Conservation (phyloP, 23 tunicate species). For the Botrylloides violaceus region DNA sequence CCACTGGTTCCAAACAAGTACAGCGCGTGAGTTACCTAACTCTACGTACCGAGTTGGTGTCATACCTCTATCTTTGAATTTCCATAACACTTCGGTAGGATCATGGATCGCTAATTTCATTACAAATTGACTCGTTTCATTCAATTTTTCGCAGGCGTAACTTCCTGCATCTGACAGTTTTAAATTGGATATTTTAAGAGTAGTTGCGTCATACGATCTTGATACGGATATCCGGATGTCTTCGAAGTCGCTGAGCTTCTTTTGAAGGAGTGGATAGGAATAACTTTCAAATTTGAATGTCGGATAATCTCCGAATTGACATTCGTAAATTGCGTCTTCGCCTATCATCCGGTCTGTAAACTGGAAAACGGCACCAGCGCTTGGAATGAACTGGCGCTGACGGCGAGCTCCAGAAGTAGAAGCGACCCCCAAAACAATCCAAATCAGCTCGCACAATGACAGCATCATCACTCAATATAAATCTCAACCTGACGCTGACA, state of each 20-base stretch:
- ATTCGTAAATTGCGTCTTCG: background rate
- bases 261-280: background rate
- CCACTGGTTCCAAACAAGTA: slow-evolving; percentile 12
- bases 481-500: no score
- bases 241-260: background rate
- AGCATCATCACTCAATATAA: no score
- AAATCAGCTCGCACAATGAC: no score
- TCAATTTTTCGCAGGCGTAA: background rate
- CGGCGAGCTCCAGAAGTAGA: no score
- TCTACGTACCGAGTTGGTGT: slow-evolving; percentile 10
- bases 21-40: background rate
- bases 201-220: background rate
- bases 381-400: background rate
- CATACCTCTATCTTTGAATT: slow-evolving; percentile 11
- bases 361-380: background rate
- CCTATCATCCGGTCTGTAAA: slow-evolving; percentile 1
- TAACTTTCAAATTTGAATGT: slow-evolving; percentile 14
- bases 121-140: background rate
- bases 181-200: background rate
- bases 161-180: slow-evolving; percentile 14
- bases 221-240: slow-evolving; percentile 1
- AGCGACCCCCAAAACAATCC: no score
- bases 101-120: slow-evolving; percentile 13
- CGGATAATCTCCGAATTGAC: background rate
- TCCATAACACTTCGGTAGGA: slow-evolving; percentile 1